Percentiles rank a stretch among this genome's conserved stretches.
Evolutionary conservation across 1,140 invertebrate genomes (phyloP).

Genomic region (Leptinotarsa lineolata): DNA sequence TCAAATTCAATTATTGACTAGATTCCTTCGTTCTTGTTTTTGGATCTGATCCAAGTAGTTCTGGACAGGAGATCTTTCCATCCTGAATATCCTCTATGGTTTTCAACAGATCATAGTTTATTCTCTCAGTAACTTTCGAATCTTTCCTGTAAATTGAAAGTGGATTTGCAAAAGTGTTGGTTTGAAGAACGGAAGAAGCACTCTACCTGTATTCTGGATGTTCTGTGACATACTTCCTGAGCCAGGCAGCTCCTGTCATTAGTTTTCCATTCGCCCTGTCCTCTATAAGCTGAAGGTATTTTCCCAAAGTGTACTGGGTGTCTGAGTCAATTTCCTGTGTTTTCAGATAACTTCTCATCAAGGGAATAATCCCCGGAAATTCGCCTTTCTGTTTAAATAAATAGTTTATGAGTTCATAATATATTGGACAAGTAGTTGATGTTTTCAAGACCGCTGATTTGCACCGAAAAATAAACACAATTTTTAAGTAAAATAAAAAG

Average conservation of each 20-base stretch:
- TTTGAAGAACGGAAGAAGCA: not conserved
- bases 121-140: conserved; percentile 83
- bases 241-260: conserved; percentile 88
- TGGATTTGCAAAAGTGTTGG: not conserved
- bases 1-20: not conserved
- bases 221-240: conserved; percentile 83
- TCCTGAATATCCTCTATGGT: conserved; percentile 74
- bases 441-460: not conserved
- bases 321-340: conserved; percentile 95
- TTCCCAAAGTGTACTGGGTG: conserved; percentile 93
- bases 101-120: conserved; percentile 92
- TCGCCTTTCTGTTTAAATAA: conserved; percentile 66
- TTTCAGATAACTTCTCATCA: conserved; percentile 91
- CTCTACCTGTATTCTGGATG: conserved; percentile 86
- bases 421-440: no score
- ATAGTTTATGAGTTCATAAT: not conserved
- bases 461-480: not conserved
- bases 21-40: not conserved
- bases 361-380: conserved; percentile 93
- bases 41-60: conserved; percentile 56
- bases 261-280: conserved; percentile 84
- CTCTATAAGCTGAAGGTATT: conserved; percentile 95
- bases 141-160: conserved; percentile 69
- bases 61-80: conserved; percentile 74
- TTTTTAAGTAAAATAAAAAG: no score